These are phyloP conservation scores for Cacatua alba DNA, from an alignment of 2,113 vertebrate species.

Conservation along the genomic window DNA sequence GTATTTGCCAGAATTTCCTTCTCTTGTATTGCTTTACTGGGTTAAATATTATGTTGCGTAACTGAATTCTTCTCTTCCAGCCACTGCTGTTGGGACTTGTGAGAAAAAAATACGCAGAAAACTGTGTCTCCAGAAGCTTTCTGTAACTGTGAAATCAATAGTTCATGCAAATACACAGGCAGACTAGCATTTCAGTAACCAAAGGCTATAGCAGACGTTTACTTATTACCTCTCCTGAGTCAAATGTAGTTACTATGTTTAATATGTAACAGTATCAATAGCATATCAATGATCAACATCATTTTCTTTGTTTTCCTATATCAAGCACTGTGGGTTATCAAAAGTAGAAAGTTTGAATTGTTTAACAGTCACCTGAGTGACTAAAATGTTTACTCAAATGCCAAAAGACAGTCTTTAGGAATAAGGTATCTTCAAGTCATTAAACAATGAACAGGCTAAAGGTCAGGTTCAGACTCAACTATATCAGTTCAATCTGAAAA, in stretches of 20 bases:
- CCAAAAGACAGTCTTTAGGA: neutral
- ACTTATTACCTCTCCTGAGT: neutral
- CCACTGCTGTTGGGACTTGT: neutral
- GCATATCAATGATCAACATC: conserved; percentile 5
- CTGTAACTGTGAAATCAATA: neutral
- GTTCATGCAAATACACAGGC: neutral
- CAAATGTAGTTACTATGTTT: neutral
- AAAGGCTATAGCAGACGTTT: neutral
- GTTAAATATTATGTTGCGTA: neutral
- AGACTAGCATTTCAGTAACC: neutral
- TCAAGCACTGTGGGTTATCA: neutral
- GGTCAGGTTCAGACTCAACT: neutral
- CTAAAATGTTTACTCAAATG: neutral
- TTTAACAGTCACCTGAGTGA: neutral
- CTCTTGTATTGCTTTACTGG: neutral
- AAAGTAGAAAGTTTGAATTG: conserved; percentile 6
- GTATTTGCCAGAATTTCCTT: neutral
- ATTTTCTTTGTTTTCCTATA: conserved; percentile 25
- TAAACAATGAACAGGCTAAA: neutral
- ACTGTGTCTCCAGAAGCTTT: neutral
- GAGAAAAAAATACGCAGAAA: neutral
- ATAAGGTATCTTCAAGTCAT: neutral
- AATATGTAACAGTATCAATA: neutral
- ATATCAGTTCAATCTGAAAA: neutral
- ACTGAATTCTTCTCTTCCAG: neutral